Percentiles rank a stretch among this genome's conserved stretches.
Conservation (phyloP, 2,113 vertebrate species). For the Haplochromis vanheusdeni region DNA sequence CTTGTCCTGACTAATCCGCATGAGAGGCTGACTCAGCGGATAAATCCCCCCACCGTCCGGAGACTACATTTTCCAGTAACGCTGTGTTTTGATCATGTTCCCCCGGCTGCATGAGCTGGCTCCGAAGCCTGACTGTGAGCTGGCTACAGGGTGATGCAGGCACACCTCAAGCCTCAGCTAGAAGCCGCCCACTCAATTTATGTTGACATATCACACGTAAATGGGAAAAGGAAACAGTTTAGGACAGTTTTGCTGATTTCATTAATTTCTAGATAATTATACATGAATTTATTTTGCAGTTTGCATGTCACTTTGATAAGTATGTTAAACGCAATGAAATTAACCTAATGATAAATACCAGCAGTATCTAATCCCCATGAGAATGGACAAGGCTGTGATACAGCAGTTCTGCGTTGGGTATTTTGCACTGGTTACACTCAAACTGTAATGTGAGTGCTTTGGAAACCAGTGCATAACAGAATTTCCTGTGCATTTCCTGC, state of each 20-base stretch:
- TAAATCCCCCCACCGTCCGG: not conserved
- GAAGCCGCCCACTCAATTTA: not conserved
- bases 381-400: not conserved
- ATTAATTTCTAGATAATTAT: not conserved
- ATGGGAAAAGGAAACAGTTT: not conserved
- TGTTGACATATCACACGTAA: not conserved
- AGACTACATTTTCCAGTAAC: conserved; percentile 19
- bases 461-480: not conserved
- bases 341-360: not conserved
- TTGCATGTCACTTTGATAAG: not conserved
- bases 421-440: not conserved
- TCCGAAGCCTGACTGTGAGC: not conserved
- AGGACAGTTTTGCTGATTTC: not conserved
- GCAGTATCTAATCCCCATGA: not conserved
- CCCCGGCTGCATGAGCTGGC: not conserved
- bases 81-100: conserved; percentile 7
- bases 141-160: not conserved
- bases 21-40: conserved; percentile 48
- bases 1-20: conserved; percentile 19
- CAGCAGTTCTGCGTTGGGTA: not conserved
- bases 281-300: not conserved
- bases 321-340: not conserved
- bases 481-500: not conserved
- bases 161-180: not conserved
- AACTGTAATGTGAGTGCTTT: not conserved